Conservation (phyloP, 1,140 invertebrate species). For the Lasioglossum baleicum region DNA sequence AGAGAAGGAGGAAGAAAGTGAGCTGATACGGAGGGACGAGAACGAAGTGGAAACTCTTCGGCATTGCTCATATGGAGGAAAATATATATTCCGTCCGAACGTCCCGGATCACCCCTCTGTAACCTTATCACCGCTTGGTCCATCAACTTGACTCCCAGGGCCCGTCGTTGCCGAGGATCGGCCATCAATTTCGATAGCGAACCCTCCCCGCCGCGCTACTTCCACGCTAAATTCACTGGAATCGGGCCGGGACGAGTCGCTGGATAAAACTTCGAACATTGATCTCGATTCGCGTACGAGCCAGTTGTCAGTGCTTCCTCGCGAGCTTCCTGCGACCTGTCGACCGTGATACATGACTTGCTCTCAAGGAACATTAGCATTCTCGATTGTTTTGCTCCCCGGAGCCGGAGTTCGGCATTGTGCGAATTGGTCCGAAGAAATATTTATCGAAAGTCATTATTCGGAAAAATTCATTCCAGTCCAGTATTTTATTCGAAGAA, state of each 20-base stretch:
- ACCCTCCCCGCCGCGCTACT: constrained; percentile 41
- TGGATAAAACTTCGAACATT: constrained; percentile 29
- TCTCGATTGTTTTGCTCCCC: too few relatives aligned
- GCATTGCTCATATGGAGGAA: constrained; percentile 69
- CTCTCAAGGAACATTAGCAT: too few relatives aligned
- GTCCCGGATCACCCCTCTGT: constrained; percentile 61
- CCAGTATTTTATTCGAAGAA: too few relatives aligned
- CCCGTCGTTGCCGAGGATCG: constrained; percentile 57
- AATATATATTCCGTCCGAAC: constrained; percentile 71
- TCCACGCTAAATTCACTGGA: constrained; percentile 26
- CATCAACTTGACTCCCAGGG: constrained; percentile 71
- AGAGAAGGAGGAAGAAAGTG: neutral
- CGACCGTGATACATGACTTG: too few relatives aligned
- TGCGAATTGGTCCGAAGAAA: too few relatives aligned
- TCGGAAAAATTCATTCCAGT: too few relatives aligned
- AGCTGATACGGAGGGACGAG: constrained; percentile 28
- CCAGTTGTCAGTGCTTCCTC: neutral
- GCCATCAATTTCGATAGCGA: constrained; percentile 69
- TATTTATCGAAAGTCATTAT: too few relatives aligned
- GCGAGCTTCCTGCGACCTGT: neutral
- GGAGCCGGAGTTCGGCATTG: too few relatives aligned
- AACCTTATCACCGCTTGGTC: constrained; percentile 72
- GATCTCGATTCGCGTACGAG: constrained; percentile 1
- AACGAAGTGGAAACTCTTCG: constrained; percentile 71
- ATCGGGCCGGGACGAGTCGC: constrained; percentile 25